phyloP scores from a whole-genome alignment of 2,888 invertebrate genomes.

The Ischnura elegans region DNA sequence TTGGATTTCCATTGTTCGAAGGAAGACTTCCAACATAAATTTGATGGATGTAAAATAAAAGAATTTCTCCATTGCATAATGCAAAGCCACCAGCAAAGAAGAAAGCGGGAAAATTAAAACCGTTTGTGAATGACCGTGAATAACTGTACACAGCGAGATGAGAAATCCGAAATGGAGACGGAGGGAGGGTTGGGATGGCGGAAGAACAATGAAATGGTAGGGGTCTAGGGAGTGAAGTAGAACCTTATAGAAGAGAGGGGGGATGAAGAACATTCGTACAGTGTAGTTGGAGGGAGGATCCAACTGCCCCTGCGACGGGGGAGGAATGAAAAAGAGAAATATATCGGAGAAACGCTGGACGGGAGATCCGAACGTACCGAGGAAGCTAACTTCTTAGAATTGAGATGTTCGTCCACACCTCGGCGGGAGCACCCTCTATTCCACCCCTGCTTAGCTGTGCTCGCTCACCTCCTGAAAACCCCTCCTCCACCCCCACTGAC shows the following conservation, averaged over 20 bases:
- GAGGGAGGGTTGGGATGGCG: background rate
- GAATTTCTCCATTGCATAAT: no score
- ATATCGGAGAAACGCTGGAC: background rate
- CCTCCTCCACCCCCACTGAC: background rate
- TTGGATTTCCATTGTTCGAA: no score
- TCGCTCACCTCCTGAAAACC: background rate
- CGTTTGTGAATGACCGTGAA: no score
- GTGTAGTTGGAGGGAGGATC: background rate
- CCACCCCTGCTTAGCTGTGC: background rate
- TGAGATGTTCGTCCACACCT: conserved; percentile 51
- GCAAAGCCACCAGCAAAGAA: no score
- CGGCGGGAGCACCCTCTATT: background rate
- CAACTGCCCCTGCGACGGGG: background rate
- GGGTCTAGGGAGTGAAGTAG: background rate
- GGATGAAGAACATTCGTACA: no score
- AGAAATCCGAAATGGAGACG: background rate
- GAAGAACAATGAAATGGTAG: background rate
- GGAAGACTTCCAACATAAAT: no score
- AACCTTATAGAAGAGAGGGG: no score
- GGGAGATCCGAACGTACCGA: conserved; percentile 28
- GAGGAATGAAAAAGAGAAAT: background rate
- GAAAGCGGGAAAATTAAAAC: no score
- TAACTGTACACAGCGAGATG: no score
- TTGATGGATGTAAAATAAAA: no score
- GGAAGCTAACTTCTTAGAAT: conserved; percentile 61